phyloP scores from a whole-genome alignment of 2,888 invertebrate species.

The Latrodectus hesperus region DNA sequence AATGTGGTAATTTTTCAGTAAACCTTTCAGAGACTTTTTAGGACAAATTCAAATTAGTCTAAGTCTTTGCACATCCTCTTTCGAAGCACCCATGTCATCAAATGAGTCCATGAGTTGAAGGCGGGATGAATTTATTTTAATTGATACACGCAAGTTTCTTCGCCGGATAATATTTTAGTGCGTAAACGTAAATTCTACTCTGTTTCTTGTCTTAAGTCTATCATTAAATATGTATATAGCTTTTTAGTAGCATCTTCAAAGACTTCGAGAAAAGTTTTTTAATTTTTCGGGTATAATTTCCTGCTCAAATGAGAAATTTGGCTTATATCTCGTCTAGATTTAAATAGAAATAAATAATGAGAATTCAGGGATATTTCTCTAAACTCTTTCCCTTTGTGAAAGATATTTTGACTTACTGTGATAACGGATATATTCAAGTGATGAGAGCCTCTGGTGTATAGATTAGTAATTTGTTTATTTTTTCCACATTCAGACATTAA shows the following conservation, averaged over 20 bases:
- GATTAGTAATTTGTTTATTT: not conserved
- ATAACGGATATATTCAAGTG: constrained; percentile 34
- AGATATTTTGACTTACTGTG: constrained; percentile 21
- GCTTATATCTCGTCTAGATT: not conserved
- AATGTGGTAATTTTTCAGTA: not conserved
- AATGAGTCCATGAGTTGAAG: not conserved
- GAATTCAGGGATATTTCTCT: constrained; percentile 31
- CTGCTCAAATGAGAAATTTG: constrained; percentile 15
- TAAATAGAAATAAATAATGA: constrained; percentile 31
- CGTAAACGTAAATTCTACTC: constrained; percentile 1
- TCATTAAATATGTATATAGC: not conserved
- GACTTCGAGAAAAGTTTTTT: constrained; percentile 19
- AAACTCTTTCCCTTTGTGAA: constrained; percentile 28
- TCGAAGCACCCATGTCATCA: not conserved
- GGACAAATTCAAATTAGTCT: not conserved
- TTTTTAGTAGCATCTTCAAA: constrained; percentile 10
- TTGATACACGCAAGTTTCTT: not conserved
- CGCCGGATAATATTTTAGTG: not conserved
- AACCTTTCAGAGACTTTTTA: not conserved
- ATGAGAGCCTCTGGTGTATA: constrained; percentile 26
- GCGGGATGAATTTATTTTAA: not conserved
- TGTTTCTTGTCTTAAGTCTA: not conserved
- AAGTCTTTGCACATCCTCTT: not conserved
- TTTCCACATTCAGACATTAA: constrained; percentile 33
- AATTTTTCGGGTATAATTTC: constrained; percentile 4